Conservation (phyloP, 2,113 vertebrate species). For the Podarcis muralis region DNA sequence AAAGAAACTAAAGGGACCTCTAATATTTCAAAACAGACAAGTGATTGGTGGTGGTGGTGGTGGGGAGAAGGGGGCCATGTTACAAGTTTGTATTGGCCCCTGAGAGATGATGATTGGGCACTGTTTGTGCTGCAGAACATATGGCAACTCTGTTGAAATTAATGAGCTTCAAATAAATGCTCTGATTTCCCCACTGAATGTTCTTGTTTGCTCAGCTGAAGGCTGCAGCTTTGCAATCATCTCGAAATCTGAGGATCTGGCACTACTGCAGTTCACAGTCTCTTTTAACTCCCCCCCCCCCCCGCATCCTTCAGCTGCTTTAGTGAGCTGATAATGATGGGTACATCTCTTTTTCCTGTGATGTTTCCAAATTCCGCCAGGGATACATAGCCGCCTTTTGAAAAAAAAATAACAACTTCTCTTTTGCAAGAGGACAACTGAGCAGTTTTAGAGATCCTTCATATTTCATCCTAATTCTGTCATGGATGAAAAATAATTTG, state of each 20-base stretch:
- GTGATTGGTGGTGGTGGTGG: not conserved
- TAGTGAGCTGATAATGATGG: not conserved
- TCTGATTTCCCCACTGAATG: not conserved
- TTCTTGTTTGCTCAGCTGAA: conserved; percentile 4
- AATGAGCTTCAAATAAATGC: not conserved
- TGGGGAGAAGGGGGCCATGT: no score
- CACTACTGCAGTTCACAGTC: not conserved
- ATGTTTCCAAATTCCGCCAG: not conserved
- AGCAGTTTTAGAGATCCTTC: not conserved
- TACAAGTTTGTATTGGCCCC: not conserved
- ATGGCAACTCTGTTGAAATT: conserved; percentile 19
- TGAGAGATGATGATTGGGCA: not conserved
- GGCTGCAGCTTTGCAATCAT: not conserved
- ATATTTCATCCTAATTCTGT: conserved; percentile 13
- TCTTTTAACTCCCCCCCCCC: conserved; percentile 1
- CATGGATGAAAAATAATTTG: conserved; percentile 15
- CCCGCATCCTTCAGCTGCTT: not conserved
- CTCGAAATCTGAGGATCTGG: not conserved
- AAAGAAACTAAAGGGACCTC: not conserved
- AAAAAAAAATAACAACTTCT: not conserved
- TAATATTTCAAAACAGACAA: not conserved
- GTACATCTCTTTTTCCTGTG: not conserved
- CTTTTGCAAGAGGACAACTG: not conserved
- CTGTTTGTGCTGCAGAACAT: not conserved
- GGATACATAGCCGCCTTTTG: not conserved